Conservation (phyloP, 2,888 invertebrate genomes). For the Serripes groenlandicus region DNA sequence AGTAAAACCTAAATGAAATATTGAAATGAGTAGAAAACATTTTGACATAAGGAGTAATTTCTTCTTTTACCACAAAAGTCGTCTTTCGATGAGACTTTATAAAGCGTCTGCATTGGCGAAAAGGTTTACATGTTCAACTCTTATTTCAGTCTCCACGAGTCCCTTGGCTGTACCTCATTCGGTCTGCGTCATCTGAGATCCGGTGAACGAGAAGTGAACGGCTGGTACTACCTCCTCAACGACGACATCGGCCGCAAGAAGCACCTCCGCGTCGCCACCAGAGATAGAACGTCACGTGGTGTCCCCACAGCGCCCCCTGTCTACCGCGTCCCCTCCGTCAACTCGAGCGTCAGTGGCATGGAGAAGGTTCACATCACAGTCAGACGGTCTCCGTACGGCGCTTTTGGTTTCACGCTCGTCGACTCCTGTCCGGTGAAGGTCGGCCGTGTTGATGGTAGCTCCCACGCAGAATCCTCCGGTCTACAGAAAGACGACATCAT, state of each 20-base stretch:
- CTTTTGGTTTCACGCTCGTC: slow-evolving; percentile 83
- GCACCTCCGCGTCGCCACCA: slow-evolving; percentile 82
- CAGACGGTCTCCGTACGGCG: slow-evolving; percentile 72
- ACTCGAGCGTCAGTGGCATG: slow-evolving; percentile 49
- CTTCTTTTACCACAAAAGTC: too few species aligned
- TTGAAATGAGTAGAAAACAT: too few species aligned
- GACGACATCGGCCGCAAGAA: slow-evolving; percentile 89
- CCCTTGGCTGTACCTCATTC: slow-evolving; percentile 97
- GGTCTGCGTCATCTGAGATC: slow-evolving; percentile 92
- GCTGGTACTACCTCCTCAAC: slow-evolving; percentile 92
- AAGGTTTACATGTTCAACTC: too few species aligned
- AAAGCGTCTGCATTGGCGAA: too few species aligned
- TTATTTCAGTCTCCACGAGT: slow-evolving; percentile 93
- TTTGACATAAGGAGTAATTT: too few species aligned
- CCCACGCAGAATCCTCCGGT: slow-evolving; percentile 79
- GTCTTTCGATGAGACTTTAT: too few species aligned
- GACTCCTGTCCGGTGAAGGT: slow-evolving; percentile 83
- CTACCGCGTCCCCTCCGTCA: slow-evolving; percentile 49
- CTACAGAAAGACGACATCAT: slow-evolving; percentile 80
- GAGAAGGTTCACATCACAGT: slow-evolving; percentile 66
- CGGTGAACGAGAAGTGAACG: slow-evolving; percentile 89
- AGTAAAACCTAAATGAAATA: too few species aligned
- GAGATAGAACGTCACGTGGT: slow-evolving; percentile 45
- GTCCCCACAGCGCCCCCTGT: slow-evolving; percentile 5
- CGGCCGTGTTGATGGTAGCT: slow-evolving; percentile 81